Evolutionary conservation across 2,797 vertebrate genomes (phyloP).

Genomic region (Hippopotamyrus pictus): DNA sequence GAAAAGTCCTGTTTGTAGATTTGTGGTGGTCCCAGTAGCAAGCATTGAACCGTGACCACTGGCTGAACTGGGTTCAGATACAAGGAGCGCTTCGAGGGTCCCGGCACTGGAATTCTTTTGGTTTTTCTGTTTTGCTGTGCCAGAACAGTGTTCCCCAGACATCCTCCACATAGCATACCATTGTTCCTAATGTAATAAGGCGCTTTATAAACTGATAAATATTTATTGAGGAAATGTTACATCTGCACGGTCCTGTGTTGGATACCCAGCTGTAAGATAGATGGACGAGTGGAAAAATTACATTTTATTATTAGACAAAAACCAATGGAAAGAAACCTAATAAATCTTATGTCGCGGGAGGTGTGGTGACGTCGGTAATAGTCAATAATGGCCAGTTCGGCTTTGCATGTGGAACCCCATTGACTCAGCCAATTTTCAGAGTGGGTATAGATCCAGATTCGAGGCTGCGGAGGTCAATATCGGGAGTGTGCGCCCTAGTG

Average conservation of each 20-base stretch:
- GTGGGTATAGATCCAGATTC: not conserved
- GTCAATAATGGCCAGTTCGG: not conserved
- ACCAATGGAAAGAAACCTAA: not conserved
- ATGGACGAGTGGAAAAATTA: not conserved
- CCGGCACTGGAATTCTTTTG: not conserved
- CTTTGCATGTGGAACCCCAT: not conserved
- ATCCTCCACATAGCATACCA: not conserved
- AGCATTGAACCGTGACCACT: not conserved
- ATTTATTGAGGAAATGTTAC: conserved; percentile 5
- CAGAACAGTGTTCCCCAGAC: not conserved
- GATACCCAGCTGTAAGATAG: not conserved
- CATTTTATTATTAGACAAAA: not conserved
- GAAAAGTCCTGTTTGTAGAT: conserved; percentile 4
- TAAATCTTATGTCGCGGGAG: not conserved
- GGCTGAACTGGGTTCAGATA: not conserved
- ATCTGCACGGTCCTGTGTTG: not conserved
- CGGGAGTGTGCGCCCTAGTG: conserved; percentile 6
- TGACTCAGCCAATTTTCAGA: conserved; percentile 24
- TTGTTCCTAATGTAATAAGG: not conserved
- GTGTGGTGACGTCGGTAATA: not conserved
- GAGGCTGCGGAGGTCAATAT: conserved; percentile 21
- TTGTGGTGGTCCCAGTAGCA: not conserved
- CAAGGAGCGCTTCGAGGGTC: not conserved
- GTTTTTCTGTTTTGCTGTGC: not conserved
- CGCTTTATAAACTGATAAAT: not conserved